A percentile compares a stretch with the other conserved stretches of the same genome.
Evolutionary conservation across 2,797 vertebrate species (phyloP).

Genomic region (Halcyon smyrnensis): DNA sequence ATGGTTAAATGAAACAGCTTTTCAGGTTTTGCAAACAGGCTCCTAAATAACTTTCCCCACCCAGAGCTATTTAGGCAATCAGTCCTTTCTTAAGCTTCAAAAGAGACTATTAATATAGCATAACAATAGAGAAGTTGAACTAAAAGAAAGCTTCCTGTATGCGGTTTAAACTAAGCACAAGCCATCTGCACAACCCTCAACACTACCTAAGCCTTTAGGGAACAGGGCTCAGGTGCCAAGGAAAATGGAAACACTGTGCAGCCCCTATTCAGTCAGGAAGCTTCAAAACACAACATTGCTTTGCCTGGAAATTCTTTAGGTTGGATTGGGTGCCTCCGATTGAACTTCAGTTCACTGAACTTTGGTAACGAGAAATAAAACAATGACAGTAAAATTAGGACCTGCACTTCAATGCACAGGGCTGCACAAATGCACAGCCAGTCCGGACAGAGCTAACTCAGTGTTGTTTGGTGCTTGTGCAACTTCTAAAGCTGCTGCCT

Average conservation of each 20-base stretch:
- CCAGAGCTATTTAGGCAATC: constrained; percentile 53
- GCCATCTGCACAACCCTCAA: constrained; percentile 50
- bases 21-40: not conserved
- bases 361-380: not conserved
- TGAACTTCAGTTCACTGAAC: not conserved
- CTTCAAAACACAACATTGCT: not conserved
- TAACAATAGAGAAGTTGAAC: constrained; percentile 67
- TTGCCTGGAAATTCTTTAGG: not conserved
- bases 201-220: constrained; percentile 30
- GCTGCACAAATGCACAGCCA: not conserved
- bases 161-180: constrained; percentile 59
- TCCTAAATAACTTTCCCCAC: constrained; percentile 56
- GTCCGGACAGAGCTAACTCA: not conserved
- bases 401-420: not conserved
- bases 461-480: not conserved
- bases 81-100: constrained; percentile 73
- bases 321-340: not conserved
- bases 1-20: constrained; percentile 2
- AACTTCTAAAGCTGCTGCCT: not conserved
- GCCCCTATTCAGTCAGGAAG: not conserved
- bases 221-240: constrained; percentile 41
- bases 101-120: constrained; percentile 64
- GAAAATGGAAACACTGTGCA: constrained; percentile 39
- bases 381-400: not conserved
- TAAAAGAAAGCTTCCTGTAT: constrained; percentile 72